phyloP scores from a whole-genome alignment of 2,888 invertebrate species.

The Acanthacorydalis orientalis region DNA sequence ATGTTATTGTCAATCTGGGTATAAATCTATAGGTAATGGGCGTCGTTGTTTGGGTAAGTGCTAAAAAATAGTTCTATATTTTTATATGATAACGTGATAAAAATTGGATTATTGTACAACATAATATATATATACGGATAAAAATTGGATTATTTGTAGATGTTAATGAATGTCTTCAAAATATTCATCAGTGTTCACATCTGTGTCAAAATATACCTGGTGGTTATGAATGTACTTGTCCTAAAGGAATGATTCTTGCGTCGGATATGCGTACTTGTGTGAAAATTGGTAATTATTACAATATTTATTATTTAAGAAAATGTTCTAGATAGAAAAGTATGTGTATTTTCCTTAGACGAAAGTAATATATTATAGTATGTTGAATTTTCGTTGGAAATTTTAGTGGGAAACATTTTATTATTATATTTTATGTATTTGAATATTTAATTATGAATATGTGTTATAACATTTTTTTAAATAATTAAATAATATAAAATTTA shows the following conservation, averaged over 20 bases:
- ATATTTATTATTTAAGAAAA: constrained; percentile 10
- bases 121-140: background rate
- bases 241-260: constrained; percentile 22
- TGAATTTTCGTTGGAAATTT: too few species aligned
- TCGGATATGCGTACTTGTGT: constrained; percentile 18
- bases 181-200: constrained; percentile 32
- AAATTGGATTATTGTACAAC: background rate
- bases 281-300: constrained; percentile 10
- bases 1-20: constrained; percentile 40
- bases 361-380: too few species aligned
- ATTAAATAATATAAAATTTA: too few species aligned
- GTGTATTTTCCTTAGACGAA: too few species aligned
- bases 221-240: constrained; percentile 43
- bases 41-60: constrained; percentile 29
- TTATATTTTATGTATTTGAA: too few species aligned
- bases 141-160: constrained; percentile 20
- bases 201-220: constrained; percentile 45
- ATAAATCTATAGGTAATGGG: constrained; percentile 28
- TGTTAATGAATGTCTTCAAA: constrained; percentile 33
- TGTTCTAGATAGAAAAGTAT: too few species aligned
- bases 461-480: background rate
- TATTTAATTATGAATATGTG: too few species aligned
- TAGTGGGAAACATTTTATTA: too few species aligned
- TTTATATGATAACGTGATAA: background rate
- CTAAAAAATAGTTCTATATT: constrained; percentile 1